Percentiles rank a stretch among this genome's conserved stretches.
These are phyloP conservation scores for Crossaster papposus DNA, from an alignment of 53 echinoderm and acorn worm genomes.

Conservation along the genomic window DNA sequence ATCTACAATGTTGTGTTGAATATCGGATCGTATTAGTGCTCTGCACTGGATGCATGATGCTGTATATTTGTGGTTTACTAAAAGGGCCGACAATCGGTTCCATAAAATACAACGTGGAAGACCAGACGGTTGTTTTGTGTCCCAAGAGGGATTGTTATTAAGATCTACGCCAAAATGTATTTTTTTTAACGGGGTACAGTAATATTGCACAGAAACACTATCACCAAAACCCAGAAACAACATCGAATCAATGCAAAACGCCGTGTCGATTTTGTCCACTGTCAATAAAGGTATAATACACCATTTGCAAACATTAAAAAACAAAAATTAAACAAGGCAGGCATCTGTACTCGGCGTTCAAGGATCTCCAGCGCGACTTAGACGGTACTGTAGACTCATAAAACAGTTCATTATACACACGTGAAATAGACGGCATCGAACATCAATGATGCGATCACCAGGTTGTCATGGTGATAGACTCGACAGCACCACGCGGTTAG, in stretches of 20 bases:
- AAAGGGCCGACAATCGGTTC: neutral
- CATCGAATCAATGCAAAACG: too few species aligned
- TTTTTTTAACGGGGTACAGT: too few species aligned
- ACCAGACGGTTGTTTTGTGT: neutral
- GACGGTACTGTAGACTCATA: neutral
- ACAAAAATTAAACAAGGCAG: neutral
- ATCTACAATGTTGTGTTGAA: neutral
- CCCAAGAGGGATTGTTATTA: neutral
- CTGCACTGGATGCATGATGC: neutral
- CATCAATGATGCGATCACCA: constrained; percentile 5
- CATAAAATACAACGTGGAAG: neutral
- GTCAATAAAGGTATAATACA: too few species aligned
- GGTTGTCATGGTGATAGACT: neutral
- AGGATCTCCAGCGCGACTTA: neutral
- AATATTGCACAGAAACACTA: too few species aligned
- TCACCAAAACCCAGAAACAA: too few species aligned
- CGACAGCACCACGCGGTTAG: neutral
- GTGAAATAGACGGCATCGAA: neutral
- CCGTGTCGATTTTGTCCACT: too few species aligned
- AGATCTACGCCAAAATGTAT: too few species aligned
- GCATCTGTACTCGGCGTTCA: neutral
- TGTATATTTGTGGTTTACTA: neutral
- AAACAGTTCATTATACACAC: neutral
- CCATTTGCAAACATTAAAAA: too few species aligned
- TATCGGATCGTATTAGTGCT: neutral